These are phyloP conservation scores for Hycleus cichorii DNA, from an alignment of 1,140 invertebrate species.

Conservation along the genomic window DNA sequence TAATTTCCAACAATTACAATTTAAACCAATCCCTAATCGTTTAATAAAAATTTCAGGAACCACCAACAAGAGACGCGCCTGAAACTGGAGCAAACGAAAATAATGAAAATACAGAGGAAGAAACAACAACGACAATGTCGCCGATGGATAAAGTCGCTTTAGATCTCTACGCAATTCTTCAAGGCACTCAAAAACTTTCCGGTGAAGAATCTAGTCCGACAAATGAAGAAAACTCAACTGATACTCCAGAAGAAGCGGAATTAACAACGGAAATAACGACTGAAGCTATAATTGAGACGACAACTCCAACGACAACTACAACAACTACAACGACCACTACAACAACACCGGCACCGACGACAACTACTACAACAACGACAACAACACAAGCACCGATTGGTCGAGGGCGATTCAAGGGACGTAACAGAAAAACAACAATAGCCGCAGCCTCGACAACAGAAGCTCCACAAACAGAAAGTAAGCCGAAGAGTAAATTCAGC, in stretches of 20 bases:
- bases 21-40: not conserved
- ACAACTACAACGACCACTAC: constrained; percentile 51
- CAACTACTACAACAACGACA: constrained; percentile 45
- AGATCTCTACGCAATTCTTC: constrained; percentile 68
- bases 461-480: constrained; percentile 26
- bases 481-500: constrained; percentile 32
- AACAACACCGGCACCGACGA: constrained; percentile 44
- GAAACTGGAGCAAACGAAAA: constrained; percentile 9
- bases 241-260: constrained; percentile 16
- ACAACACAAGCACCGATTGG: constrained; percentile 38
- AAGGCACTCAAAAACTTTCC: constrained; percentile 65
- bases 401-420: constrained; percentile 38
- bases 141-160: constrained; percentile 73
- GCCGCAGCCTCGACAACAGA: constrained; percentile 39
- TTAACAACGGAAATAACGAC: constrained; percentile 24
- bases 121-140: constrained; percentile 53
- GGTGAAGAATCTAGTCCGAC: constrained; percentile 42
- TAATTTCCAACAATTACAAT: constrained; percentile 21
- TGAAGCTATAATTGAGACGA: constrained; percentile 35
- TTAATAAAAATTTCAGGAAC: constrained; percentile 7
- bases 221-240: constrained; percentile 9
- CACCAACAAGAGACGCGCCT: not conserved
- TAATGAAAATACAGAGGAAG: constrained; percentile 5
- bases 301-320: constrained; percentile 50
- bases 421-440: constrained; percentile 29